Conservation (phyloP, 2,888 invertebrate species). For the Strigamia transsilvanica region DNA sequence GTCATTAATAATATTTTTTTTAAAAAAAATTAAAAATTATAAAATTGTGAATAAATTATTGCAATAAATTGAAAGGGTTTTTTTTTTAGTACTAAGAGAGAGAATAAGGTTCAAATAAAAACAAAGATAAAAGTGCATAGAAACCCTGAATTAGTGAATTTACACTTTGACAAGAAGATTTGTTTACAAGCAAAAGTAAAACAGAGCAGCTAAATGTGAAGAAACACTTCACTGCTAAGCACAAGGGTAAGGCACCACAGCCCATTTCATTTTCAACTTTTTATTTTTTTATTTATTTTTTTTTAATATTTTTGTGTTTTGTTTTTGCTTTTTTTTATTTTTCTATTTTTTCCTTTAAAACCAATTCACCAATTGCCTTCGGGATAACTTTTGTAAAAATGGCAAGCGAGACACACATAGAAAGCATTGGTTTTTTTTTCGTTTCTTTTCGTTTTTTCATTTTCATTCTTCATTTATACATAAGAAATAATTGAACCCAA, state of each 20-base stretch:
- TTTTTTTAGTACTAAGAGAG: conserved; percentile 17
- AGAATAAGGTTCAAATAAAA: conserved; percentile 11
- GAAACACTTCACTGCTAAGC: conserved; percentile 45
- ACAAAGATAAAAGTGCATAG: conserved; percentile 27
- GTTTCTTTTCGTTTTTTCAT: background rate
- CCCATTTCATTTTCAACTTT: conserved; percentile 38
- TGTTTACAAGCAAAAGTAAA: conserved; percentile 38
- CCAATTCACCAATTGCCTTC: conserved; percentile 48
- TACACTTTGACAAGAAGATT: conserved; percentile 45
- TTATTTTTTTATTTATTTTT: background rate
- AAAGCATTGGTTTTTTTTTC: conserved; percentile 8
- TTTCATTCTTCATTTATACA: background rate
- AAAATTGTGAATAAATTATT: conserved; percentile 20
- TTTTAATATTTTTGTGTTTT: background rate
- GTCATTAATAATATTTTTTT: background rate
- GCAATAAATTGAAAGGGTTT: conserved; percentile 39
- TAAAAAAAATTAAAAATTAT: background rate
- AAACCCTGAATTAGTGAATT: conserved; percentile 49
- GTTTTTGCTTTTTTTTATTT: background rate
- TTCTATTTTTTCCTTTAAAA: background rate
- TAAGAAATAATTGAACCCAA: conserved; percentile 15
- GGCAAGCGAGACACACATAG: conserved; percentile 43
- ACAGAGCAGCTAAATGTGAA: conserved; percentile 46
- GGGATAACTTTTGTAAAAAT: conserved; percentile 44
- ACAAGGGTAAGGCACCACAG: conserved; percentile 48